Percentiles rank a stretch among this genome's conserved stretches.
Conservation (phyloP, 2,113 vertebrate species). For the Cariama cristata region DNA sequence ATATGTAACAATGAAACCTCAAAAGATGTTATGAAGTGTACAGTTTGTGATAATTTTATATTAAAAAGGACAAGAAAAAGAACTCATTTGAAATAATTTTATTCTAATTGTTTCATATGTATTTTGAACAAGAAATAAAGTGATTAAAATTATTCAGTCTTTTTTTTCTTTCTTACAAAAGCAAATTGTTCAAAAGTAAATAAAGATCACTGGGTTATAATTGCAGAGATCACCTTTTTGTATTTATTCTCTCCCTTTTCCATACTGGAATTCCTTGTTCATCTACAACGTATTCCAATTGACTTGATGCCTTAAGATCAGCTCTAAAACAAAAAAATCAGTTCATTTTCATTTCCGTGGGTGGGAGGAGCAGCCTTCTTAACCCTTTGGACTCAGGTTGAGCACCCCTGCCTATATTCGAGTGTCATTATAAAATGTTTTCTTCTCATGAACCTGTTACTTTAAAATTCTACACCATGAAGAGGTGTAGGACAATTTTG, state of each 20-base stretch:
- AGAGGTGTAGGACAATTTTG: neutral
- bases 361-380: neutral
- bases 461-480: neutral
- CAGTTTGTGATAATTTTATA: conserved; percentile 99
- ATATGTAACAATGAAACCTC: conserved; percentile 83
- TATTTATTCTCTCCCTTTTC: neutral
- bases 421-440: neutral
- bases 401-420: neutral
- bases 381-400: accelerated
- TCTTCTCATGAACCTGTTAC: neutral
- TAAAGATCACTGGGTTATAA: neutral
- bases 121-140: conserved; percentile 93
- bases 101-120: conserved; percentile 92
- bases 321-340: neutral
- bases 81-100: conserved; percentile 89
- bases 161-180: conserved; percentile 33
- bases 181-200: neutral
- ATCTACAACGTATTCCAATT: neutral
- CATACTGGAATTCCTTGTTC: neutral
- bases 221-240: neutral
- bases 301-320: neutral
- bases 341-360: neutral
- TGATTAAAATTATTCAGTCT: conserved; percentile 59
- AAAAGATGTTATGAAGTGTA: conserved; percentile 87
- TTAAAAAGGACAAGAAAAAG: conserved; percentile 81